These are phyloP conservation scores for Phallusia fumigata DNA, from an alignment of 23 tunicate species.

Conservation along the genomic window DNA sequence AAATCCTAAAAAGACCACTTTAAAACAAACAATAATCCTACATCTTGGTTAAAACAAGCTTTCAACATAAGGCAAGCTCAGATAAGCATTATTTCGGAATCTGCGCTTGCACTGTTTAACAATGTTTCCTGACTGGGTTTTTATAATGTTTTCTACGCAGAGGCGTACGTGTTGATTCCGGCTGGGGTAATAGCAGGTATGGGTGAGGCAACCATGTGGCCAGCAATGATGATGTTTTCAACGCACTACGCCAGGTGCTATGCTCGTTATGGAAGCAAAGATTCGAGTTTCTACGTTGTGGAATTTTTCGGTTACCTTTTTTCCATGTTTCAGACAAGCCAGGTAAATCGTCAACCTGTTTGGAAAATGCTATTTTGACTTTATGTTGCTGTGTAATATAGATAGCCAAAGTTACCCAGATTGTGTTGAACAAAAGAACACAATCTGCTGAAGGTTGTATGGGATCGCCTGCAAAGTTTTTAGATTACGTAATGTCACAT, in stretches of 20 bases:
- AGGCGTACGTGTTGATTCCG: slow-evolving; percentile 4
- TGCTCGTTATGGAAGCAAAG: background rate
- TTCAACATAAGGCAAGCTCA: background rate
- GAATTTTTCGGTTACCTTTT: background rate
- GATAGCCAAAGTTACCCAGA: no score
- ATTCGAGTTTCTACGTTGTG: background rate
- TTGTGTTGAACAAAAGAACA: no score
- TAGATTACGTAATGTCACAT: no score
- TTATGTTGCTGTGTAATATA: no score
- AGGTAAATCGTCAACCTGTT: background rate
- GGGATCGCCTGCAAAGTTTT: no score
- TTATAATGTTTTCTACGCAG: background rate
- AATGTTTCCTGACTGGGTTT: background rate
- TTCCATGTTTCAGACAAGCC: background rate
- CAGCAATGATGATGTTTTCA: background rate
- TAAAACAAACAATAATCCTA: background rate
- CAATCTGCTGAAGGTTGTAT: no score
- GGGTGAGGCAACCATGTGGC: slow-evolving; percentile 21
- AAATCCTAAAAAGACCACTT: no score
- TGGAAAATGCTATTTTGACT: no score
- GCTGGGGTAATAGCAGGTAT: slow-evolving; percentile 17
- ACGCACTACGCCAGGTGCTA: background rate
- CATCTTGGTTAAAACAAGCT: background rate
- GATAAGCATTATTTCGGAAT: background rate
- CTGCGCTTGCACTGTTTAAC: background rate